phyloP scores from a whole-genome alignment of 1,140 invertebrate species.

The Macrosteles quadrilineatus region DNA sequence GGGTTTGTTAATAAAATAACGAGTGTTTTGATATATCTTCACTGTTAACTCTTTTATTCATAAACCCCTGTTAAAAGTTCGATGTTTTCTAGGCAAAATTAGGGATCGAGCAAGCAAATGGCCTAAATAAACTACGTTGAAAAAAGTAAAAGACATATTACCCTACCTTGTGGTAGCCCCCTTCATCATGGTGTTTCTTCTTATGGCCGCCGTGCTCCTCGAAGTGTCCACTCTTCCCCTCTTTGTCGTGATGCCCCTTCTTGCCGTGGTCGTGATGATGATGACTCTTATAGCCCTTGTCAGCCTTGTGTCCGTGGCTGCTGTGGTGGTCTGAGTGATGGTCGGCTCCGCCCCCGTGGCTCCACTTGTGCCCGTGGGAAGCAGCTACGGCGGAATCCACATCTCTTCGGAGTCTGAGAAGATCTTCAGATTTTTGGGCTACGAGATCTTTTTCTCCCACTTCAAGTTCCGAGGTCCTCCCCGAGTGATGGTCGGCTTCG shows the following conservation, averaged over 20 bases:
- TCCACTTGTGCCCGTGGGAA: constrained; percentile 48
- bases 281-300: constrained; percentile 58
- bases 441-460: too few species aligned
- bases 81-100: too few species aligned
- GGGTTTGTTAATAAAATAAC: too few species aligned
- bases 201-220: constrained; percentile 63
- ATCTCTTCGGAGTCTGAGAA: neutral
- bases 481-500: constrained; percentile 58
- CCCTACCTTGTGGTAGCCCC: constrained; percentile 42
- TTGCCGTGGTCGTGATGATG: constrained; percentile 65
- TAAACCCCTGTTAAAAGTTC: too few species aligned
- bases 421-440: too few species aligned
- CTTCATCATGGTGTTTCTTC: constrained; percentile 64
- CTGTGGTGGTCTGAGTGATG: constrained; percentile 60
- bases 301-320: constrained; percentile 59
- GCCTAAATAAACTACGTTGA: too few species aligned
- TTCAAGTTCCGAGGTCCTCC: too few species aligned
- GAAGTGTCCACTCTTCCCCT: constrained; percentile 64
- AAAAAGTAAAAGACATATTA: too few species aligned
- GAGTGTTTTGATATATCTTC: too few species aligned
- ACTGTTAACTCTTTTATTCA: too few species aligned
- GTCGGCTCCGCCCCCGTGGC: constrained; percentile 59
- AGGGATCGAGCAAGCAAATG: too few species aligned
- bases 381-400: constrained; percentile 48
- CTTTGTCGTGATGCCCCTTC: constrained; percentile 67